Base-by-base conservation (phyloP, 1,140 invertebrate species). In the Semibalanus balanoides region DNA sequence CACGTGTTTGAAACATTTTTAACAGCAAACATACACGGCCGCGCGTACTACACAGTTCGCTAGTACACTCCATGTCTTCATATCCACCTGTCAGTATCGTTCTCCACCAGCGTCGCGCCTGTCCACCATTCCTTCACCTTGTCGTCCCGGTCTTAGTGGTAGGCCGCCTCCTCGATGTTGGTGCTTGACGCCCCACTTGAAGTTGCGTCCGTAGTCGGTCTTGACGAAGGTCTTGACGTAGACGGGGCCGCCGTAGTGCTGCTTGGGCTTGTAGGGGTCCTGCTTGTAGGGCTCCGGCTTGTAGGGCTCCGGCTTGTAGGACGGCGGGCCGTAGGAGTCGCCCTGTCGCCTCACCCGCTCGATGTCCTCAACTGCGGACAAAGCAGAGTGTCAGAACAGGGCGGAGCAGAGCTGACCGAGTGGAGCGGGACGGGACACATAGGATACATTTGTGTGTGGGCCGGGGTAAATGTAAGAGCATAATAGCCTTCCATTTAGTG, bases 151-250 rank as follows among this genome's bases (percentile, higher is more conserved):
- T 14, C 51, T 25, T 72, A 3, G 29, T 17, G 22, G 70, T 5
- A 29, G 19, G 3, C 29, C n/a, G 31, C 81, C 77, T 19, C 76
- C 76, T n/a, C 84, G 85, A 73, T 91, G 88, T 78, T 91, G 89
- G 83, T 92, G 91, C 69, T 90, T 84, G 0, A 93, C 91, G 5
- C 92, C 92, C 92, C 92, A 94, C 82, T 93, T 93, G 84, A 92
- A 90, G 83, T 93, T 92, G 27, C 90, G 92, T 79, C 92, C 86
- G 82, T 91, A 89, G 82, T 93, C 92, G 0, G 92, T 93, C 85
- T 93, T 93, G 22, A 93, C 90, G 81, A 89, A 93, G 19, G 91
- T 91, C 82, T 91, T 90, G 25, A 92, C 89, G 29, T 29, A 72
- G 28, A 72, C 70, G 29, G 70, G 70, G n/a, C 70, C 70, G 29